Percentiles rank a stretch among this genome's conserved stretches.
phyloP scores from a whole-genome alignment of 2,113 vertebrate species.

The Sinosuthora webbiana region DNA sequence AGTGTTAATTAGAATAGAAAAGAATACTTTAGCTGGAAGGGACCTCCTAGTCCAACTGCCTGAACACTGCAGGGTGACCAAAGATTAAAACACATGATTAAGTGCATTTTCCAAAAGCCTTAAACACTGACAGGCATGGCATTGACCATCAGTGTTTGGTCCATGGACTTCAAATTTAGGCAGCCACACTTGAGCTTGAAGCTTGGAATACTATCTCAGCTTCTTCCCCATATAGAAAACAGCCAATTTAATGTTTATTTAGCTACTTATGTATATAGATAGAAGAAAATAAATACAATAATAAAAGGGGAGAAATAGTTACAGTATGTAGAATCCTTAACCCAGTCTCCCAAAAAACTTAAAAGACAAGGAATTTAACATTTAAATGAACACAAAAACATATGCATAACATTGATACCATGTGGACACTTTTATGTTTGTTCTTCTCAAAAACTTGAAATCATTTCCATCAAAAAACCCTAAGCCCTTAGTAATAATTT shows the following conservation, averaged over 20 bases:
- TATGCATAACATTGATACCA: not conserved
- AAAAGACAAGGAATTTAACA: not conserved
- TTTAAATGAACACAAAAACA: not conserved
- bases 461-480: not conserved
- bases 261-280: not conserved
- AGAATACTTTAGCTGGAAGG: not conserved
- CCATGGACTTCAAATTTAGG: not conserved
- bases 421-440: too few species aligned
- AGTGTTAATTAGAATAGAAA: not conserved
- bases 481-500: not conserved
- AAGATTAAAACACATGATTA: not conserved
- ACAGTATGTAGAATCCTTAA: not conserved
- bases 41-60: not conserved
- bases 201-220: not conserved
- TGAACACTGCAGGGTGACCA: not conserved
- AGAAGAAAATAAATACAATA: not conserved
- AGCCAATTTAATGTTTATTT: not conserved
- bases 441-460: not conserved
- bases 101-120: not conserved
- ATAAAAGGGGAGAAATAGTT: not conserved
- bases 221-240: not conserved
- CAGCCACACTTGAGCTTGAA: not conserved
- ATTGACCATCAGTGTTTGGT: accelerated
- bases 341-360: not conserved
- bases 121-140: not conserved